Percentiles rank a stretch among this genome's conserved stretches.
These are phyloP conservation scores for Ornithoptera priamus DNA, from an alignment of 2,888 invertebrate genomes.

Conservation along the genomic window DNA sequence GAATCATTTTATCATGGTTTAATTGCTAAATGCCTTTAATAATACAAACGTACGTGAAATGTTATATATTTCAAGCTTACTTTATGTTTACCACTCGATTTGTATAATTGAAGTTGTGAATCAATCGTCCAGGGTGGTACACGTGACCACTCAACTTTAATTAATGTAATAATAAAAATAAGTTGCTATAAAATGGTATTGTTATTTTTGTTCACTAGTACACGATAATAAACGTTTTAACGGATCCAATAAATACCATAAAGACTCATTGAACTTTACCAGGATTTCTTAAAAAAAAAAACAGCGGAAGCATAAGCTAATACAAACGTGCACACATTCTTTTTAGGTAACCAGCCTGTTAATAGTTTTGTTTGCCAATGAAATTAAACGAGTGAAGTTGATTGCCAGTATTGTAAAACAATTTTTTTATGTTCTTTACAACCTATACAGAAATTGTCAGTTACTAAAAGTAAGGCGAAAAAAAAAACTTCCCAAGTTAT, in stretches of 20 bases:
- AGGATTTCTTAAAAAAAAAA: too few species aligned
- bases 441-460: too few species aligned
- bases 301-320: too few species aligned
- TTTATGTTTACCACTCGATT: slow-evolving; percentile 13
- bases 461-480: too few species aligned
- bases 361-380: too few species aligned
- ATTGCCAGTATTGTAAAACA: too few species aligned
- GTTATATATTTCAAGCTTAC: neutral
- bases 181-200: slow-evolving; percentile 14
- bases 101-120: slow-evolving; percentile 4
- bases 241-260: neutral
- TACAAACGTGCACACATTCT: too few species aligned
- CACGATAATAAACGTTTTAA: neutral
- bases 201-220: neutral
- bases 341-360: too few species aligned
- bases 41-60: neutral
- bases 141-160: slow-evolving; percentile 9
- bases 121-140: slow-evolving; percentile 14
- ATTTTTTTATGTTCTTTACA: too few species aligned
- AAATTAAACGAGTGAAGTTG: too few species aligned
- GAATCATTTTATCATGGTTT: too few species aligned
- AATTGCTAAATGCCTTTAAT: neutral
- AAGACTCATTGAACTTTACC: neutral
- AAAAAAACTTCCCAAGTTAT: too few species aligned
- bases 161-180: slow-evolving; percentile 4